Conservation (phyloP, 2,797 vertebrate species). For the Argya squamiceps region DNA sequence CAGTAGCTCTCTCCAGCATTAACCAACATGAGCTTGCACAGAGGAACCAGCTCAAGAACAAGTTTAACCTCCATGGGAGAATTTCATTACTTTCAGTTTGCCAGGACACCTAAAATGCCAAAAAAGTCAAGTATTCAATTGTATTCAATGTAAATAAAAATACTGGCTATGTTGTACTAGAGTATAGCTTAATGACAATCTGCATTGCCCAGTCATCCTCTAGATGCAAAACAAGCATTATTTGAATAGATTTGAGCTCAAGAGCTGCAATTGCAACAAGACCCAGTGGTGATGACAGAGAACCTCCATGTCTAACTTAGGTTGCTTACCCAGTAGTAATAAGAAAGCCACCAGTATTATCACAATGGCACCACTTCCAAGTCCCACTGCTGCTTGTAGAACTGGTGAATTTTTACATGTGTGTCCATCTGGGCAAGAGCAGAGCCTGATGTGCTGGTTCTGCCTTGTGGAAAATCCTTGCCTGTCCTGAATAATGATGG, state of each 20-base stretch:
- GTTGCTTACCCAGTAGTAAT: background rate
- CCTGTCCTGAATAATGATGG: conserved; percentile 78
- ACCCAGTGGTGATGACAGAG: background rate
- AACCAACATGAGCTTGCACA: background rate
- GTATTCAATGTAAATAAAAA: background rate
- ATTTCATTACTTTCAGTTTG: background rate
- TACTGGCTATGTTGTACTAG: background rate
- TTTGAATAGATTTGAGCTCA: background rate
- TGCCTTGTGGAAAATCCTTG: conserved; percentile 68
- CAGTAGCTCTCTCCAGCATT: background rate
- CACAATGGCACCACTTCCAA: background rate
- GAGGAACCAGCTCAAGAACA: background rate
- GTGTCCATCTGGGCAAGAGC: conserved; percentile 63
- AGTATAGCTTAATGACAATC: background rate
- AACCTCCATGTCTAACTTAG: background rate
- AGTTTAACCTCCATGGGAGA: background rate
- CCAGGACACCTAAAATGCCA: background rate
- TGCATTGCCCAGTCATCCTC: background rate
- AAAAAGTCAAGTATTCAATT: background rate
- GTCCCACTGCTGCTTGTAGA: background rate
- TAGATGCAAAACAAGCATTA: background rate
- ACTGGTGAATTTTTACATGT: background rate
- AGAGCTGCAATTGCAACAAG: background rate
- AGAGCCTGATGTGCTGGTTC: conserved; percentile 72
- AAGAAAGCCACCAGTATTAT: background rate